phyloP scores from a whole-genome alignment of 2,113 vertebrate species.

The Dissostichus mawsoni region DNA sequence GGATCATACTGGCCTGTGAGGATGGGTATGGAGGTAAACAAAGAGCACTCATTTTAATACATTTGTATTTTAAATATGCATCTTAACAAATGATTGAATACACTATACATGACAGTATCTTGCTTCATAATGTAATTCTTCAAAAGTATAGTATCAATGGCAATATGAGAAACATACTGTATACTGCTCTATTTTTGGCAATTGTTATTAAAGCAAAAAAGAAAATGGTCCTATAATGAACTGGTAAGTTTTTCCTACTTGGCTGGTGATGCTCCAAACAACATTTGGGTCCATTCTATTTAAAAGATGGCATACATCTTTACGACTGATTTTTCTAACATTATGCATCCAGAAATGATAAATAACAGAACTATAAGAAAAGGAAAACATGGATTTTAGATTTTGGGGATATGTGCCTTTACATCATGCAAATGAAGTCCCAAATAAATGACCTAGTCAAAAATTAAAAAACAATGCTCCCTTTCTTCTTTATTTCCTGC shows the following conservation, averaged over 20 bases:
- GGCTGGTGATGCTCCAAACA: no score
- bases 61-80: neutral
- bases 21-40: slow-evolving; percentile 87
- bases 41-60: neutral
- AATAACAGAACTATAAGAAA: no score
- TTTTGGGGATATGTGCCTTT: no score
- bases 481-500: neutral
- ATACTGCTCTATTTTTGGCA: neutral
- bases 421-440: no score
- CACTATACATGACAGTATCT: neutral
- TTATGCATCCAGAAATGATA: no score
- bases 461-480: neutral
- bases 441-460: neutral
- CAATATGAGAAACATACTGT: neutral
- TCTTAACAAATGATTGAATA: neutral
- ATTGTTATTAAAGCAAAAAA: no score
- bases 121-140: neutral
- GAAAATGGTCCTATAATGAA: no score
- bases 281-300: no score
- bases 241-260: no score
- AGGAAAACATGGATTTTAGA: no score
- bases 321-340: no score
- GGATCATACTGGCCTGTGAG: slow-evolving; percentile 88
- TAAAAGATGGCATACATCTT: no score
- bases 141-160: neutral